Base-by-base conservation (phyloP, 2,888 invertebrate genomes). In the Gastrophysa polygoni region DNA sequence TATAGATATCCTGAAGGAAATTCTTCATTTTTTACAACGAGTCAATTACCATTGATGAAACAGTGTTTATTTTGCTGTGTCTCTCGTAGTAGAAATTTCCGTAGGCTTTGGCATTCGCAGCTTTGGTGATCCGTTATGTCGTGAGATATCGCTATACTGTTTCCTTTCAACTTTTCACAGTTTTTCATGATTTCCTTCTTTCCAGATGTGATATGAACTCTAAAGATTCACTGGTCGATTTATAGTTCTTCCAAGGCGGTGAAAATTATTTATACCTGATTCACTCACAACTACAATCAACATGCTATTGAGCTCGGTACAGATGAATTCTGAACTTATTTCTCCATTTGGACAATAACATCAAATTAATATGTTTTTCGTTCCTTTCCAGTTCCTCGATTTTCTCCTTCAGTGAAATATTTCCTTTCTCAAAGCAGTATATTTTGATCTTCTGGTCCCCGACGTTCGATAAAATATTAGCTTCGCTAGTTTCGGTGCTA, bases 291-390 rank as follows among this genome's bases (percentile, higher is more conserved):
- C 20, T n/a, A 57, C 43, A 17, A 28, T 29, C 20, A 56, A 17
- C 32, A 47, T 32, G 11, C 14, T 44, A 8, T 43, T 44, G 44
- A 55, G 29, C 47, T 57, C 32, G n/a, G 29, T 34, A 32, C 47
- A 48, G 21, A 57, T 57, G 7, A 18, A 28, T 32, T 47, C 34
- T 14, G 34, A 16, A 14, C 17, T 34, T 32, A 52, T 52, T 2
- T 52, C 10, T 16, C 17, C n/a, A n/a, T n/a, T n/a, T n/a, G n/a
- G n/a, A n/a, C 48, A 48, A 57, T 48, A 57, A 57, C 34, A 29
- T 20, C 18, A 57, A 17, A 47, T 57, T 57, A 7, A 48, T 57
- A 7, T 57, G 46, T 21, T 34, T 57, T 32, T 32, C 10, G 7
- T 11, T 47, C 11, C 18, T 57, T 34, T 48, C 48, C 18, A 57